Conservation (phyloP, 2,113 vertebrate genomes). For the Dipodomys spectabilis region DNA sequence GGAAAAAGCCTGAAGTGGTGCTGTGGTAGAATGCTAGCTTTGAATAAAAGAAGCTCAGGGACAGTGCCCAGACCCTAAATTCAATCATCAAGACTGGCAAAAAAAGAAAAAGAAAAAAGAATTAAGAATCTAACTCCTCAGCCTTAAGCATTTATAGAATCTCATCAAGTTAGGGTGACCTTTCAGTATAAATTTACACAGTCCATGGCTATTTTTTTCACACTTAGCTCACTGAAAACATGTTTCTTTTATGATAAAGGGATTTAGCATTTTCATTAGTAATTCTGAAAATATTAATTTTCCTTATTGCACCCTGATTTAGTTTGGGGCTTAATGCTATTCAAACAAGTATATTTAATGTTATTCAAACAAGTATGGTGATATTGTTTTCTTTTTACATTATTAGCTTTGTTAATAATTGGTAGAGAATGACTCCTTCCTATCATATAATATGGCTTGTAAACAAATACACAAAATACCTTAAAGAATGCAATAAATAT, state of each 20-base stretch:
- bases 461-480: neutral
- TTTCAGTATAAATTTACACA: constrained; percentile 57
- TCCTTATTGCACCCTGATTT: constrained; percentile 24
- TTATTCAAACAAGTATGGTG: constrained; percentile 43
- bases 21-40: no score
- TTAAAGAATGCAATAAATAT: neutral
- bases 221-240: constrained; percentile 57
- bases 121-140: constrained; percentile 26
- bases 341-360: constrained; percentile 51
- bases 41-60: no score
- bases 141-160: constrained; percentile 36
- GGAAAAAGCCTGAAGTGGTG: no score
- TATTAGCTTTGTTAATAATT: constrained; percentile 43
- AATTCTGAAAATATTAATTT: constrained; percentile 54
- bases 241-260: constrained; percentile 56
- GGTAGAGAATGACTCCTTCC: constrained; percentile 22
- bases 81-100: no score
- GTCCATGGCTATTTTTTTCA: constrained; percentile 38
- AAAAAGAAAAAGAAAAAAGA: neutral
- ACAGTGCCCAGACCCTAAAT: no score
- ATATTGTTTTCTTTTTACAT: constrained; percentile 57
- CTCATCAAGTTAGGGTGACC: constrained; percentile 43
- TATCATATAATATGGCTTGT: constrained; percentile 29
- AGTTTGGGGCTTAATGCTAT: neutral
- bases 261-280: constrained; percentile 51